A percentile compares a stretch with the other conserved stretches of the same genome.
These are phyloP conservation scores for Oligia strigilis DNA, from an alignment of 2,888 invertebrate genomes.

Conservation along the genomic window DNA sequence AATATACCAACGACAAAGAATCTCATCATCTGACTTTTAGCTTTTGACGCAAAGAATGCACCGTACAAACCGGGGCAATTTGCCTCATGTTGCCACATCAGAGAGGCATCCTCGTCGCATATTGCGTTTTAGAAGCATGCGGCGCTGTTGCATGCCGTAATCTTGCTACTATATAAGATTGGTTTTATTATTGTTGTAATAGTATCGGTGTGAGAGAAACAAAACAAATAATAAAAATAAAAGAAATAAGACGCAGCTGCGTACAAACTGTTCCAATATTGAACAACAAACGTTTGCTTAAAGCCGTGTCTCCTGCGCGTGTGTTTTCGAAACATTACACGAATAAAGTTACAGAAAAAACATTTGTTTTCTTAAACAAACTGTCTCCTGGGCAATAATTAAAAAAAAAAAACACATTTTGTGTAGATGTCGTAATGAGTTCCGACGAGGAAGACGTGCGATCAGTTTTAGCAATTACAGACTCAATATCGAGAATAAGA, in stretches of 20 bases:
- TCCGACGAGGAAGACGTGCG: too few relatives aligned
- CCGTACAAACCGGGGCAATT: background rate
- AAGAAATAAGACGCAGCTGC: background rate
- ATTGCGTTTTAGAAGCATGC: background rate
- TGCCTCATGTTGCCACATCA: too few relatives aligned
- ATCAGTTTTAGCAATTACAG: too few relatives aligned
- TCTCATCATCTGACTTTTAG: background rate
- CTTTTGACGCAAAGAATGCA: too few relatives aligned
- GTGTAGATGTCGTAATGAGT: too few relatives aligned
- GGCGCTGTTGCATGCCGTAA: background rate
- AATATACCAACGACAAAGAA: background rate
- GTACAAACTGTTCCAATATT: conserved; percentile 2
- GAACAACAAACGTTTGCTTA: background rate
- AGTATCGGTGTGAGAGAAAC: background rate
- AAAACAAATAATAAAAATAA: background rate
- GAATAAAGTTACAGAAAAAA: too few relatives aligned
- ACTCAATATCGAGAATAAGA: too few relatives aligned
- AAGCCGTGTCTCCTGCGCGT: too few relatives aligned
- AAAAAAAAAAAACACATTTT: too few relatives aligned
- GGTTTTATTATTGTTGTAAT: background rate
- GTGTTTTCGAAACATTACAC: too few relatives aligned
- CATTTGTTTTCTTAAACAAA: too few relatives aligned
- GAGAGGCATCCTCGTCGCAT: background rate
- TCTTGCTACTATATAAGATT: background rate
- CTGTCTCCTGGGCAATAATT: too few relatives aligned